These are phyloP conservation scores for Plusia festucae DNA, from an alignment of 2,888 invertebrate species.

Conservation along the genomic window DNA sequence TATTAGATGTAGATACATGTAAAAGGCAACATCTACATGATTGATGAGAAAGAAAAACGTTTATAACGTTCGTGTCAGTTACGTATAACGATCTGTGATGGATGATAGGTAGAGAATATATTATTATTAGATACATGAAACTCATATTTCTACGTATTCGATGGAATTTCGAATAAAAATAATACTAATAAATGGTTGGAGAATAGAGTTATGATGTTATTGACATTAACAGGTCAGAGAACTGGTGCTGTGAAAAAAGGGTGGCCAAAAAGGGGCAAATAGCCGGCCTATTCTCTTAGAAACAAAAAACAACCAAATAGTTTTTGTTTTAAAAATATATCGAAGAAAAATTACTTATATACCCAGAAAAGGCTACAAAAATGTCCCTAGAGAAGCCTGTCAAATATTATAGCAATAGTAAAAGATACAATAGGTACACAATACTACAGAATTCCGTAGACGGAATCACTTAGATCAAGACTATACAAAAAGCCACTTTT, in stretches of 20 bases:
- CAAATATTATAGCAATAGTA: background rate
- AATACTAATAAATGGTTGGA: no score
- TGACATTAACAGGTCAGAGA: no score
- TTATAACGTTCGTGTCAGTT: conserved; percentile 1
- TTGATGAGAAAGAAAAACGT: conserved; percentile 19
- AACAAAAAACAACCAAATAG: no score
- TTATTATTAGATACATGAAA: background rate
- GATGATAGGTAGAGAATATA: background rate
- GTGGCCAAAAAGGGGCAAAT: no score
- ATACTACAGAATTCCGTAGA: background rate
- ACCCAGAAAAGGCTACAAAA: background rate
- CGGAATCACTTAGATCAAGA: background rate
- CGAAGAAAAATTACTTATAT: no score
- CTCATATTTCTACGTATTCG: no score
- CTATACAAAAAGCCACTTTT: background rate
- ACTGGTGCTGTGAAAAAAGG: no score
- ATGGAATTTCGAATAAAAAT: no score
- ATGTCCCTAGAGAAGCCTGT: background rate
- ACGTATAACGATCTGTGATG: background rate
- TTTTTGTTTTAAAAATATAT: no score
- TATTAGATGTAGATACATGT: background rate
- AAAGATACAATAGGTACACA: background rate
- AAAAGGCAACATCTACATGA: conserved; percentile 13
- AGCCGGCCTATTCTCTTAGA: no score
- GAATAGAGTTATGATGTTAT: no score